Conservation (phyloP, 2,888 invertebrate genomes). For the Ochlodes sylvanus region DNA sequence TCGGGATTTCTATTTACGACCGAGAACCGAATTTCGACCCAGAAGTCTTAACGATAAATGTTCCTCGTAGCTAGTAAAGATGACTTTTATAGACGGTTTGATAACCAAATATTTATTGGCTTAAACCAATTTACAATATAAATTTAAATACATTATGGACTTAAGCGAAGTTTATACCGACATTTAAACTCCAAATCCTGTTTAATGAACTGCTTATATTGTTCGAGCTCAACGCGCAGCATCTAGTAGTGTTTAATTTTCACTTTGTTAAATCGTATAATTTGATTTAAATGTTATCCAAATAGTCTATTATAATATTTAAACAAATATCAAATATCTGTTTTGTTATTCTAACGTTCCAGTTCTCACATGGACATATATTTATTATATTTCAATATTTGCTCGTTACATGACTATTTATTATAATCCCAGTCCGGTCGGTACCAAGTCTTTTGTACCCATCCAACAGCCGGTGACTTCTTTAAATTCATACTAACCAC, state of each 20-base stretch:
- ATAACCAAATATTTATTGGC: conserved; percentile 73
- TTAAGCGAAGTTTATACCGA: conserved; percentile 57
- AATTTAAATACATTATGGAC: conserved; percentile 64
- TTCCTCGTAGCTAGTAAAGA: conserved; percentile 61
- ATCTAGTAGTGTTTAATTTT: conserved; percentile 36
- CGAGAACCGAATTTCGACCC: conserved; percentile 20
- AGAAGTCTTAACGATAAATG: conserved; percentile 42
- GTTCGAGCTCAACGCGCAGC: not conserved
- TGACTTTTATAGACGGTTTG: conserved; percentile 65
- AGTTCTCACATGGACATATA: conserved; percentile 34
- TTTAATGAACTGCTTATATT: conserved; percentile 53
- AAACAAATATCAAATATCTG: conserved; percentile 39
- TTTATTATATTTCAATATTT: conserved; percentile 42
- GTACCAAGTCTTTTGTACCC: not conserved
- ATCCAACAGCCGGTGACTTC: not conserved
- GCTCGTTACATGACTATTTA: conserved; percentile 35
- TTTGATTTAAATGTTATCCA: conserved; percentile 49
- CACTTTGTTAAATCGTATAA: conserved; percentile 46
- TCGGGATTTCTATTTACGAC: conserved; percentile 31
- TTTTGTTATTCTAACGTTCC: conserved; percentile 59
- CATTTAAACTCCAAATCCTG: conserved; percentile 69
- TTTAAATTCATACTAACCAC: conserved; percentile 10
- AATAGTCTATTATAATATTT: conserved; percentile 48
- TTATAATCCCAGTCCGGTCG: too few relatives aligned
- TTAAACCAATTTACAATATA: conserved; percentile 75